These are phyloP conservation scores for Phalacrocorax brasilianus DNA, from an alignment of 2,113 vertebrate species.

Conservation along the genomic window DNA sequence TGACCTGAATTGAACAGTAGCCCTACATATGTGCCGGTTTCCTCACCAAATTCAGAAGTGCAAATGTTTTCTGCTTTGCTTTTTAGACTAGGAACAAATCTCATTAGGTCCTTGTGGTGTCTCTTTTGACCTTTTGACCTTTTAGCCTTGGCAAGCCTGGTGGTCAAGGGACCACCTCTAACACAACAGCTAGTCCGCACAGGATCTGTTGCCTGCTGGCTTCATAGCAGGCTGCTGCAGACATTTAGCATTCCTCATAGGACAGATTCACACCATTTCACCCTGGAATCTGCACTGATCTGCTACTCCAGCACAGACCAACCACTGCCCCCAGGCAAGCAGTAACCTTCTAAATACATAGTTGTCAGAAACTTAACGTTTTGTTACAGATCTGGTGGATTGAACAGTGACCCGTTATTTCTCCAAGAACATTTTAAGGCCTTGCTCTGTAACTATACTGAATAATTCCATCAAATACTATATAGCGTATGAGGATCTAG, in stretches of 20 bases:
- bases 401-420: neutral
- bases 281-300: neutral
- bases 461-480: neutral
- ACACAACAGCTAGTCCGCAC: neutral
- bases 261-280: neutral
- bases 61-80: neutral
- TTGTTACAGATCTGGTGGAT: neutral
- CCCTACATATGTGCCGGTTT: neutral
- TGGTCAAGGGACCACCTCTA: neutral
- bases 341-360: neutral
- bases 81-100: neutral
- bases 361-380: neutral
- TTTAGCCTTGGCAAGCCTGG: neutral
- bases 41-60: neutral
- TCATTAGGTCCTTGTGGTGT: neutral
- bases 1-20: neutral
- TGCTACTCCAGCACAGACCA: neutral
- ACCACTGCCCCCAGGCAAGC: neutral
- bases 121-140: neutral
- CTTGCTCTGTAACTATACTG: neutral
- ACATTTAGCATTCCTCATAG: neutral
- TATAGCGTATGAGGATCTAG: neutral
- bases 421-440: neutral
- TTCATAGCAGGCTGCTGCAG: neutral
- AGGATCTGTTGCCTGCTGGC: neutral